Percentiles rank a stretch among this genome's conserved stretches.
phyloP scores from a whole-genome alignment of 2,113 vertebrate genomes.

The Axis porcinus region DNA sequence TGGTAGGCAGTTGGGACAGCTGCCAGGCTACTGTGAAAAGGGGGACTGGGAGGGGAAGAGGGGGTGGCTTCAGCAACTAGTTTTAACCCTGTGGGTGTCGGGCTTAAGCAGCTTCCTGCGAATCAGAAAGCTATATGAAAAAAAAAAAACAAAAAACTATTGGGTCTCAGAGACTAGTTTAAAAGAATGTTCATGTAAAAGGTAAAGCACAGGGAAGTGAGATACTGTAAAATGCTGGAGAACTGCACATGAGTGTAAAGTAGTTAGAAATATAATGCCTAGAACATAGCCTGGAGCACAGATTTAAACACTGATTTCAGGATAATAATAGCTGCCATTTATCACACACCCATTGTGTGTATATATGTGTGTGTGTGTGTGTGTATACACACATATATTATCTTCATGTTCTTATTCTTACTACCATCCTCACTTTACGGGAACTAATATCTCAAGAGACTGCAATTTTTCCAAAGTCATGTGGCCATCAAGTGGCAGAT shows the following conservation, averaged over 20 bases:
- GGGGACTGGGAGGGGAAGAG: constrained; percentile 49
- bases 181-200: constrained; percentile 21
- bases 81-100: constrained; percentile 79
- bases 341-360: not conserved
- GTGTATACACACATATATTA: not conserved
- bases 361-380: not conserved
- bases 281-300: not conserved
- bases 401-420: constrained; percentile 16
- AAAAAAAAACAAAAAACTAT: not conserved
- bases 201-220: not conserved
- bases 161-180: not conserved
- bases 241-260: not conserved
- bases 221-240: not conserved
- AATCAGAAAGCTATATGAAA: constrained; percentile 6
- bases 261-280: constrained; percentile 1
- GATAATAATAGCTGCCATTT: not conserved
- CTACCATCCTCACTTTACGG: not conserved
- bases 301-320: constrained; percentile 9
- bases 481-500: not conserved
- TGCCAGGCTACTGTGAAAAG: constrained; percentile 76
- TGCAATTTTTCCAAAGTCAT: not conserved
- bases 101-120: constrained; percentile 8
- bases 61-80: constrained; percentile 36
- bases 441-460: not conserved
- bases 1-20: constrained; percentile 81